Base-by-base conservation (phyloP, 2,113 vertebrate genomes). In the Anolis carolinensis region DNA sequence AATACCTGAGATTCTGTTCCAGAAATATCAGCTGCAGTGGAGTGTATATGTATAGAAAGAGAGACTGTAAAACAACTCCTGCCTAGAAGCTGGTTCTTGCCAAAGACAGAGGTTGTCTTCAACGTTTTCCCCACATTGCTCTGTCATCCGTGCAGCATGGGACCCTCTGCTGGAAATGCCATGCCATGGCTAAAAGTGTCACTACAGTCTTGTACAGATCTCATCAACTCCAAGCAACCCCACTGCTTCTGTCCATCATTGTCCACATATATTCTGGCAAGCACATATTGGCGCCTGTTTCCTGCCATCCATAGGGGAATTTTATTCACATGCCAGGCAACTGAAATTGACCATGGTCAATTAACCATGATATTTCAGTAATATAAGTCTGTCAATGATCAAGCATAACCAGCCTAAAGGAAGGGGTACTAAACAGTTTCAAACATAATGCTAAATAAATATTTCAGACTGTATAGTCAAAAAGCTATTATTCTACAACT, bases 1-100 rank as follows among this genome's bases (percentile, higher is more conserved):
- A 84, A 88, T 88, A 59, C 71, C 48, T 34, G 18, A 11, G 71
- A 84, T 80, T 84, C 87, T 70, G 75, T 70, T 67, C 82, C 87
- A 81, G 48, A 88, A 88, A 88, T 84, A 88, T 44, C 70, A 84
- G 71, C 71, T 70, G 70, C 77, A 55, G 23, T 20, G n/a, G 59
- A 62, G 78, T 32, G n/a, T 44, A 59, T 59, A 59, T 59, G 18
- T 59, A 59, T 10, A 55, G 52, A 52, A 11, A 34, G 82, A 75
- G 32, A 67, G 32, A 23, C 55, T 84, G 63, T 88, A 76, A 88
- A 84, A 88, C 70, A 84, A 74, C 71, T 59, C 71, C 34, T 34
- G 14, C 18, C 18, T 67, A 81, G 77, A 70, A 76, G 27, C n/a
- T 65, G 36, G 39, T 14, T 48, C 55, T 20, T 30, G n/a, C 86